These are phyloP conservation scores for Hedychridium roseum DNA, from an alignment of 2,888 invertebrate species.

Conservation along the genomic window DNA sequence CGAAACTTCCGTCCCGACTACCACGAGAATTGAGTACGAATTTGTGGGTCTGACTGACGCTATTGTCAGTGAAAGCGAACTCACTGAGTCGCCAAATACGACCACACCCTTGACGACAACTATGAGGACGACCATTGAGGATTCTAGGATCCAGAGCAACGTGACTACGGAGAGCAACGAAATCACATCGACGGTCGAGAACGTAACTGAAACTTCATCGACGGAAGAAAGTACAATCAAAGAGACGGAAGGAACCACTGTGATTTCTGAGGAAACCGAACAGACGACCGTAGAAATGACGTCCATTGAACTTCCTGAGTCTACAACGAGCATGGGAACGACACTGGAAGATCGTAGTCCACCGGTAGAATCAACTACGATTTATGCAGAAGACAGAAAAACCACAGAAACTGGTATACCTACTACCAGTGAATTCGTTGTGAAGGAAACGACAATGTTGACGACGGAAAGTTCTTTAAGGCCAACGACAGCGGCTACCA, in stretches of 20 bases:
- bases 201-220: not conserved
- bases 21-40: constrained; percentile 48
- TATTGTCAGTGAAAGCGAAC: constrained; percentile 3
- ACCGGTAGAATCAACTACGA: not conserved
- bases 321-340: constrained; percentile 6
- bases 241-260: not conserved
- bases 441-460: constrained; percentile 5
- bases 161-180: not conserved
- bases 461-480: constrained; percentile 1
- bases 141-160: not conserved
- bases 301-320: not conserved
- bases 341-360: not conserved
- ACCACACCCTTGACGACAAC: constrained; percentile 6
- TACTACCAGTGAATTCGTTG: not conserved
- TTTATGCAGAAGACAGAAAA: not conserved
- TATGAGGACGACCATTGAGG: constrained; percentile 10
- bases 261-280: not conserved
- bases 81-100: not conserved
- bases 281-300: constrained; percentile 9
- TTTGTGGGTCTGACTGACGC: constrained; percentile 50
- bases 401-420: not conserved
- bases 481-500: not conserved
- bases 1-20: constrained; percentile 21
- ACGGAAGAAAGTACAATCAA: not conserved
- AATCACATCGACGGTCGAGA: not conserved